Evolutionary conservation across 2,113 vertebrate species (phyloP).

Genomic region (Corythaeola cristata): DNA sequence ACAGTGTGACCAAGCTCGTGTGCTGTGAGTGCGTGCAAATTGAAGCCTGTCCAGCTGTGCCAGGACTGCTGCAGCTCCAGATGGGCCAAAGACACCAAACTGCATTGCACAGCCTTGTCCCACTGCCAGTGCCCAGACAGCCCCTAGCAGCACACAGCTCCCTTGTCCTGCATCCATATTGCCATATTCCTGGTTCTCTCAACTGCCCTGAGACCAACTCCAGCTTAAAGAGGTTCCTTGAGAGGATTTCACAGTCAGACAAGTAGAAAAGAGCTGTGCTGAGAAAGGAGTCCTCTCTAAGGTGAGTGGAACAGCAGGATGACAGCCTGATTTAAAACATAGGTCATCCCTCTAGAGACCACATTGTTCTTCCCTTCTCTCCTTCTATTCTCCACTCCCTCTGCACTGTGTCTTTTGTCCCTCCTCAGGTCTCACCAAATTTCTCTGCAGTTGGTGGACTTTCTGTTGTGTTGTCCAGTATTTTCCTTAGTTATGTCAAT

Average conservation of each 20-base stretch:
- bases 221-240: rapidly evolving
- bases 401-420: not conserved
- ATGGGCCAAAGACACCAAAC: not conserved
- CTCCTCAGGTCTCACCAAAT: not conserved
- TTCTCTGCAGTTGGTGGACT: not conserved
- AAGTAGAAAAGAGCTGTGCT: not conserved
- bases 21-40: not conserved
- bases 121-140: not conserved
- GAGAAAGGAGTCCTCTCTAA: not conserved
- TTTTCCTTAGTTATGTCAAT: not conserved
- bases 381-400: not conserved
- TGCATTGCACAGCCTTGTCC: too few species aligned
- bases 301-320: not conserved
- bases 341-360: not conserved
- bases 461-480: not conserved
- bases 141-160: not conserved
- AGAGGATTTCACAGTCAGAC: not conserved
- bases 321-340: not conserved
- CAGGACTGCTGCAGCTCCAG: not conserved
- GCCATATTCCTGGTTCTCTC: not conserved
- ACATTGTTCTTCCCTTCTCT: not conserved
- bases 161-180: not conserved
- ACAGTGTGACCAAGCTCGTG: rapidly evolving
- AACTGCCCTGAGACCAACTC: not conserved
- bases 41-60: not conserved